phyloP scores from a whole-genome alignment of 2,888 invertebrate species.

The Strigamia crassipes region DNA sequence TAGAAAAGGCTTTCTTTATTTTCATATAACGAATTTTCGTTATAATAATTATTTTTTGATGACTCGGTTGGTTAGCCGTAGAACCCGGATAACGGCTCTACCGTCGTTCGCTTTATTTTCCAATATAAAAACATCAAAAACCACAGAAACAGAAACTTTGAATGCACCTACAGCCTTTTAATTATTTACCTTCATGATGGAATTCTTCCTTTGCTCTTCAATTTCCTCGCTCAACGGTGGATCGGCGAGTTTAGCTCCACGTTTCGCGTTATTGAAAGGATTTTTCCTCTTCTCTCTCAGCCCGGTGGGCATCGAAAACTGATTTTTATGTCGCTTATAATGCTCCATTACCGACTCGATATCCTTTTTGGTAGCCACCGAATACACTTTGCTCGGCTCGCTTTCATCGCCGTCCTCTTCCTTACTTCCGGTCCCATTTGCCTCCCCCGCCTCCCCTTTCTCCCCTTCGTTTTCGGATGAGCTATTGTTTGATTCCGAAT shows the following conservation, averaged over 20 bases:
- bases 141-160: no score
- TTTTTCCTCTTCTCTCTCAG: conserved; percentile 50
- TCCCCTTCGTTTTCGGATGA: conserved; percentile 58
- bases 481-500: conserved; percentile 54
- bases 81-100: no score
- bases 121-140: no score
- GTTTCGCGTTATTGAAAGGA: conserved; percentile 50
- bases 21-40: no score
- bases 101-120: no score
- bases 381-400: conserved; percentile 57
- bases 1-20: no score
- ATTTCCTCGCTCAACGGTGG: conserved; percentile 72
- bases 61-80: no score
- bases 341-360: conserved; percentile 63
- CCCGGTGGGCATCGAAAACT: conserved; percentile 59
- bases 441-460: conserved; percentile 55
- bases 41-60: no score
- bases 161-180: no score
- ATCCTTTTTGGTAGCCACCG: conserved; percentile 61
- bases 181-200: conserved; percentile 75
- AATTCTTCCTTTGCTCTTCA: conserved; percentile 77
- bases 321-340: conserved; percentile 64
- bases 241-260: conserved; percentile 47
- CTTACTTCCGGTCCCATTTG: conserved; percentile 53
- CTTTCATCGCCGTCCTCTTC: conserved; percentile 49